Evolutionary conservation across 1,140 invertebrate species (phyloP).

Genomic region (Heterodera schachtii): DNA sequence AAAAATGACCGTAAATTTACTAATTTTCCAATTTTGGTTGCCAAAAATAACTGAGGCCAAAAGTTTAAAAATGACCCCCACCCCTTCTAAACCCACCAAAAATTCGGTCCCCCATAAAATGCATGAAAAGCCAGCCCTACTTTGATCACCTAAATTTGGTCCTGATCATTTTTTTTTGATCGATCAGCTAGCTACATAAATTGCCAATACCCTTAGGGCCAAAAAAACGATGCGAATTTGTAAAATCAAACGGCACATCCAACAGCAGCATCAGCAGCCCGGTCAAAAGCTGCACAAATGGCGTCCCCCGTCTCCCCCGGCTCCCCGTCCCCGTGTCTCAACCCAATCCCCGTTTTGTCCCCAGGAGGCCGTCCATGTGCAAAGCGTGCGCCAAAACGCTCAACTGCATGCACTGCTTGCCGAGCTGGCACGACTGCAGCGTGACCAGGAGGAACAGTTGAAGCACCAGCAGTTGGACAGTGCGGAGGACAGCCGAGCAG

Average conservation of each 20-base stretch:
- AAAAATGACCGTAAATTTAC: too few relatives aligned
- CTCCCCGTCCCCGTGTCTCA: not conserved
- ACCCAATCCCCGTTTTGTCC: not conserved
- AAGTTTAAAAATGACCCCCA: too few relatives aligned
- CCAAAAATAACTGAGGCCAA: too few relatives aligned
- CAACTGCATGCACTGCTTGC: conserved; percentile 29
- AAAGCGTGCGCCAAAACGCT: conserved; percentile 18
- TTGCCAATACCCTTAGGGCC: not conserved
- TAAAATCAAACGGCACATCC: not conserved
- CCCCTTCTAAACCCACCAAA: too few relatives aligned
- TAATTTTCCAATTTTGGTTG: too few relatives aligned
- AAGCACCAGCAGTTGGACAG: not conserved
- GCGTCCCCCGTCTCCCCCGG: not conserved
- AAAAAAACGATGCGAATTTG: not conserved
- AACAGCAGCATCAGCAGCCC: not conserved
- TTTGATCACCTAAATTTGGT: too few relatives aligned
- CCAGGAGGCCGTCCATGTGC: conserved; percentile 31
- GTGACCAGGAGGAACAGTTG: conserved; percentile 26
- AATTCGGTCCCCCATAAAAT: too few relatives aligned
- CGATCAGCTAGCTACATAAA: not conserved
- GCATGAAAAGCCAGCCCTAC: too few relatives aligned
- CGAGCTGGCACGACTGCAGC: conserved; percentile 27
- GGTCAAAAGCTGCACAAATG: not conserved
- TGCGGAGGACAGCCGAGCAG: conserved; percentile 13
- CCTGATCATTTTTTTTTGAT: not conserved